phyloP scores from a whole-genome alignment of 2,888 invertebrate species.

The Agonopterix alstromeriana region DNA sequence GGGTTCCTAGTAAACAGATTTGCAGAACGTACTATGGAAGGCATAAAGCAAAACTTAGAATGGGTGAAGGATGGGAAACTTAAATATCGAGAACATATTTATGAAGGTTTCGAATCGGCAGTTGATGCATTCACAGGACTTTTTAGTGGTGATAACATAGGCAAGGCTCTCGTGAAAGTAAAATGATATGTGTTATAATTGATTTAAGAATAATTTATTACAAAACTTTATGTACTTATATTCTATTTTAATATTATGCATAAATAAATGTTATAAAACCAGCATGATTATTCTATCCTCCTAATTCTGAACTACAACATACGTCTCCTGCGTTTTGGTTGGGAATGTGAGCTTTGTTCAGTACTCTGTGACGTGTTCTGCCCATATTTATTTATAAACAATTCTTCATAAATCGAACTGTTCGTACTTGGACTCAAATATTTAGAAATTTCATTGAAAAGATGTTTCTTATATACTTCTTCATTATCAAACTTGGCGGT shows the following conservation, averaged over 20 bases:
- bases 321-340: not conserved
- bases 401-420: conserved; percentile 57
- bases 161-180: conserved; percentile 80
- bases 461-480: conserved; percentile 40
- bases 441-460: conserved; percentile 56
- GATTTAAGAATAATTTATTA: not conserved
- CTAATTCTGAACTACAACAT: no score
- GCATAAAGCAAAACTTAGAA: conserved; percentile 74
- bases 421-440: conserved; percentile 49
- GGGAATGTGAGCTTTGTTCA: not conserved
- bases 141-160: conserved; percentile 77
- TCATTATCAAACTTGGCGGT: conserved; percentile 24
- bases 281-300: no score
- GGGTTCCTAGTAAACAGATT: conserved; percentile 77
- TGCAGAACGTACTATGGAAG: conserved; percentile 74
- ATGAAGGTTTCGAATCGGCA: conserved; percentile 67
- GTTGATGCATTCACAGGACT: conserved; percentile 80
- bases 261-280: no score
- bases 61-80: conserved; percentile 82
- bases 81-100: conserved; percentile 79
- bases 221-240: not conserved
- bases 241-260: no score
- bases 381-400: conserved; percentile 49
- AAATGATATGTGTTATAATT: conserved; percentile 23
- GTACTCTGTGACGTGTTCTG: conserved; percentile 1